Evolutionary conservation across 2,113 vertebrate species (phyloP).

Genomic region (Tychaedon coryphoeus): DNA sequence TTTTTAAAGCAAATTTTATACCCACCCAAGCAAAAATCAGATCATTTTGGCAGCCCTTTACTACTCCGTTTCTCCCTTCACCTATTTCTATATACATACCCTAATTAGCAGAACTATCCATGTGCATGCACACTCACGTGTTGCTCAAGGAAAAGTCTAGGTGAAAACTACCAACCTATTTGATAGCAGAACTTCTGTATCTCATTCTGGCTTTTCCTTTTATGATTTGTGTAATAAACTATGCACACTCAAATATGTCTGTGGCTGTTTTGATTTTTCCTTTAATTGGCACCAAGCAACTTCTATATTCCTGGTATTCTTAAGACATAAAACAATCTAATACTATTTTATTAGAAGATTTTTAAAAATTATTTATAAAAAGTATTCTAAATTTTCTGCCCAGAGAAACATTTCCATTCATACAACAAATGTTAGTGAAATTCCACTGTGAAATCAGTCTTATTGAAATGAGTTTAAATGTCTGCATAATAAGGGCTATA

Average conservation of each 20-base stretch:
- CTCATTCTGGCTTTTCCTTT: background rate
- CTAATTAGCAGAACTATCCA: background rate
- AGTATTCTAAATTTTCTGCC: background rate
- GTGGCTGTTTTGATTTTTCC: background rate
- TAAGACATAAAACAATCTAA: background rate
- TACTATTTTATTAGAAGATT: background rate
- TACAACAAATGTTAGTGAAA: background rate
- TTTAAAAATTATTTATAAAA: background rate
- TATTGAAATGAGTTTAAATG: background rate
- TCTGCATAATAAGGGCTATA: background rate
- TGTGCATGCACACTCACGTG: background rate
- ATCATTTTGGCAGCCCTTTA: background rate
- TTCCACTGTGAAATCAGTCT: background rate
- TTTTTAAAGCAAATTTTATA: background rate
- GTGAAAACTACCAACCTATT: background rate
- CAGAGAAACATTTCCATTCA: background rate
- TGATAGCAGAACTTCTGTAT: background rate
- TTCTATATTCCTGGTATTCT: background rate
- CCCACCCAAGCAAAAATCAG: background rate
- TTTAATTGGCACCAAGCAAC: background rate
- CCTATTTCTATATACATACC: background rate
- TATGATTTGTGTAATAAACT: background rate
- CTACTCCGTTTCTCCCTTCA: background rate
- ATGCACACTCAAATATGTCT: background rate
- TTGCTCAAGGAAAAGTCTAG: background rate